These are phyloP conservation scores for Gobio occitaniae DNA, from an alignment of 2,797 vertebrate genomes.

Conservation along the genomic window DNA sequence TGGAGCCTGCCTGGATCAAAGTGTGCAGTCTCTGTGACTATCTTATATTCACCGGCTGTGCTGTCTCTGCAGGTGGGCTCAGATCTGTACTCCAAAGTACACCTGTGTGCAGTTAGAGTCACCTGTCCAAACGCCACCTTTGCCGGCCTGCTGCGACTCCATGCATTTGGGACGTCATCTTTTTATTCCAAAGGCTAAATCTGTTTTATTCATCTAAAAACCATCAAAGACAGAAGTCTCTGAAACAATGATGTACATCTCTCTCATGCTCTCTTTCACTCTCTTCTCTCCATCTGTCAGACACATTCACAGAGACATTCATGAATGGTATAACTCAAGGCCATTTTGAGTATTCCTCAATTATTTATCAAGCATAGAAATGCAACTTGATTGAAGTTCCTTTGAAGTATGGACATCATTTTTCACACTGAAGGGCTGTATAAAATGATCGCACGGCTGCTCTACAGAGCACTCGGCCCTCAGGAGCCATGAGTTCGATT, in stretches of 20 bases:
- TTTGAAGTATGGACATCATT: conserved; percentile 83
- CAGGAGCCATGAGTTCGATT: conserved; percentile 68
- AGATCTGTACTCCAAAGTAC: conserved; percentile 24
- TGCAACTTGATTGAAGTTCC: conserved; percentile 83
- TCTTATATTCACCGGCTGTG: not conserved
- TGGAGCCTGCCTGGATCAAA: not conserved
- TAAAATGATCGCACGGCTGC: conserved; percentile 19
- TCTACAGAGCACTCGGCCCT: conserved; percentile 47
- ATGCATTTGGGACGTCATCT: not conserved
- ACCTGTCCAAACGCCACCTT: not conserved
- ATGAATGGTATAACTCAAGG: conserved; percentile 72
- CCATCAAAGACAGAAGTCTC: conserved; percentile 66
- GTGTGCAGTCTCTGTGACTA: not conserved
- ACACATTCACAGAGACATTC: conserved; percentile 24
- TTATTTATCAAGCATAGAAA: conserved; percentile 84
- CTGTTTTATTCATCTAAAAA: conserved; percentile 81
- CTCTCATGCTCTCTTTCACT: not conserved
- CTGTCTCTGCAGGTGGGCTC: conserved; percentile 31
- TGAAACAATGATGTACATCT: conserved; percentile 42
- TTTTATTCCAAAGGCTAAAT: conserved; percentile 68
- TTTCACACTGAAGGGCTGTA: conserved; percentile 68
- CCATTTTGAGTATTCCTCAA: conserved; percentile 79
- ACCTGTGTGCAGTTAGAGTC: conserved; percentile 35
- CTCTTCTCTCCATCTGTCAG: conserved; percentile 23
- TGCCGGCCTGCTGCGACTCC: conserved; percentile 5